phyloP scores from a whole-genome alignment of 2,888 invertebrate genomes.

The Lasioglossum marginatum region DNA sequence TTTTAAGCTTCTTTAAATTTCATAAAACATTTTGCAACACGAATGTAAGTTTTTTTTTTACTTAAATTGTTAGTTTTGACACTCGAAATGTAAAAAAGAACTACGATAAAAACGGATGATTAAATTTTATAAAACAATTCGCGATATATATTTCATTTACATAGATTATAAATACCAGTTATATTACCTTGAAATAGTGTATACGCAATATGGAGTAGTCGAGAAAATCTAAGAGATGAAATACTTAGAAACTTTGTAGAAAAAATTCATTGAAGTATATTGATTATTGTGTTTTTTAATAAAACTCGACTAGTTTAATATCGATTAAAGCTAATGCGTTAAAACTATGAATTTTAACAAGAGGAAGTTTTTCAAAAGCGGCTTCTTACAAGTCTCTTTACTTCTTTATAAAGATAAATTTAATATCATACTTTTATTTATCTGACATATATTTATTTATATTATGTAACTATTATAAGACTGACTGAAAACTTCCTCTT shows the following conservation, averaged over 20 bases:
- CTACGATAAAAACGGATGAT: conserved; percentile 14
- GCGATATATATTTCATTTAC: conserved; percentile 23
- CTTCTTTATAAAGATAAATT: not conserved
- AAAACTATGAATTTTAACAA: conserved; percentile 17
- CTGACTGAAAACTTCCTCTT: conserved; percentile 28
- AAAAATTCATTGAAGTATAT: conserved; percentile 16
- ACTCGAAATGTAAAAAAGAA: conserved; percentile 26
- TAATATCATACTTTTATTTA: not conserved
- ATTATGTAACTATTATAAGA: conserved; percentile 6
- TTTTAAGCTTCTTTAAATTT: conserved; percentile 14
- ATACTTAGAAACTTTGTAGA: not conserved
- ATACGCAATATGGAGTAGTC: not conserved
- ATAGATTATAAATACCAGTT: conserved; percentile 1
- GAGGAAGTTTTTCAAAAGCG: conserved; percentile 28
- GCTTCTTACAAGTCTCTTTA: not conserved
- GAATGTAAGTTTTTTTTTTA: conserved; percentile 19
- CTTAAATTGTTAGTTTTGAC: conserved; percentile 16
- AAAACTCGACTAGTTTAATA: conserved; percentile 13
- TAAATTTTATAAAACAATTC: conserved; percentile 32
- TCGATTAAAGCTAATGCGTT: conserved; percentile 15
- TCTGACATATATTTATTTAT: not conserved
- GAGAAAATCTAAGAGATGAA: conserved; percentile 13
- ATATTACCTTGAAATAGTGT: conserved; percentile 7
- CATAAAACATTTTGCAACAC: conserved; percentile 3
- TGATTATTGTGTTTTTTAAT: conserved; percentile 12